Base-by-base conservation (phyloP, 2,797 vertebrate genomes). In the Adrianichthys oophorus region DNA sequence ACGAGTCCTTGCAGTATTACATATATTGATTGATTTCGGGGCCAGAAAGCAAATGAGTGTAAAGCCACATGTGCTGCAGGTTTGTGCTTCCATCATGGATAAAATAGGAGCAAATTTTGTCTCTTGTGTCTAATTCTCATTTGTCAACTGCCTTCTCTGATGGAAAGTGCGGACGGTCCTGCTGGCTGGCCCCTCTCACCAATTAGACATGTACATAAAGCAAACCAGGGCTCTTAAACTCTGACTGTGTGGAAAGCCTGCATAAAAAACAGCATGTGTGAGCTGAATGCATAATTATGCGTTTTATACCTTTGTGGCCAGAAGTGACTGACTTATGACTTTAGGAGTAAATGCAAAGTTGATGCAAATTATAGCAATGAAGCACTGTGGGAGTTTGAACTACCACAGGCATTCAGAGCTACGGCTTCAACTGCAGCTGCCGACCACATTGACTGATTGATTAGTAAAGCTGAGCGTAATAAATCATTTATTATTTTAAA, bases 291-390 rank as follows among this genome's bases (percentile, higher is more conserved):
- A 53, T 49, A 69, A 16, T 41, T 24, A 24, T 13, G 16, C 40
- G n/a, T 47, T 42, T 52, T 29, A 37, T 12, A 10, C 32, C 46
- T 52, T 5, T 51, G 18, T 47, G 21, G 24, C 67, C 12, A 56
- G 18, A 50, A 48, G 17, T 51, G 40, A 55, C 18, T 53, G 42
- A 63, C 41, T 45, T 37, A 32, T 51, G 16, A 41, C 26, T 52
- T 48, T 18, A 17, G 19, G 45, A 41, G 48, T 21, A 19, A 37
- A 21, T 41, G 17, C 18, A 15, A 46, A 62, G 56, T 62, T 49
- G 40, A 65, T 46, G 51, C 44, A 62, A 62, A 68, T 52, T 62
- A 41, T 48, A 57, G 64, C 60, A 60, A 37, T 40, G 37, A 47
- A 24, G n/a, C 6, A 15, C 21, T 0, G 6, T 17, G 7, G 19